Evolutionary conservation across 2,888 invertebrate genomes (phyloP), one percentile per base, ranked within the genome.

Genomic region (Macrostomum cliftonense): DNA sequence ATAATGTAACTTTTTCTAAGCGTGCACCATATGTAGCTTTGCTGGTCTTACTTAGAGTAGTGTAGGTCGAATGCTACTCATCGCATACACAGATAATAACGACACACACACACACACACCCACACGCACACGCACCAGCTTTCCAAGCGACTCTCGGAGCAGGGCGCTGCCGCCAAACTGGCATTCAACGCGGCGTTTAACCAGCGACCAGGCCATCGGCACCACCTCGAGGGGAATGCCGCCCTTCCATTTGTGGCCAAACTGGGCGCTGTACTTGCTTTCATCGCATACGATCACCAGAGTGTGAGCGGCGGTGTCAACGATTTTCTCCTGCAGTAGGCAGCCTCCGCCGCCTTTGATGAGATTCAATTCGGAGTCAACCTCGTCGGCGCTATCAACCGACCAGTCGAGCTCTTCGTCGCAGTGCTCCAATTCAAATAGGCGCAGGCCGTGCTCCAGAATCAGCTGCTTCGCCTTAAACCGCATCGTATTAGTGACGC

Each of bases 301-400:
- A 28, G 28, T 28, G 28, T 28, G 28, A 28, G 93, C 80, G 71
- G 85, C 87, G 7, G 83, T 81, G n/a, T 91, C 95, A 1, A 97
- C 80, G 58, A 97, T 85, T 75, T 99, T 97, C 67, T 97, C 97
- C 74, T 93, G 91, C 1, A 89, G 75, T 51, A 91, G 76, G 69
- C 95, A 97, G 1, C 88, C 97, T 12, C 97, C 97, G 16, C 97
- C 97, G 21, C 91, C 97, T 76, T 99, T 97, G 51, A 99, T 97
- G 21, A 88, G 75, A 50, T 79, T 83, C 72, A 93, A 76, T 52
- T 82, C 74, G 0, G 73, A 64, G 71, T 97, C 95, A 0, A 88
- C 87, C 74, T 99, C 97, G 73, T 99, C 97, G 12, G 93, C 91
- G 13, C 95, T 93, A 73, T 95, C 95, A 59, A 95, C 85, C 4